Evolutionary conservation across 2,797 vertebrate genomes (phyloP), one percentile per base, ranked within the genome.

Genomic region (Neomorphus geoffroyi): DNA sequence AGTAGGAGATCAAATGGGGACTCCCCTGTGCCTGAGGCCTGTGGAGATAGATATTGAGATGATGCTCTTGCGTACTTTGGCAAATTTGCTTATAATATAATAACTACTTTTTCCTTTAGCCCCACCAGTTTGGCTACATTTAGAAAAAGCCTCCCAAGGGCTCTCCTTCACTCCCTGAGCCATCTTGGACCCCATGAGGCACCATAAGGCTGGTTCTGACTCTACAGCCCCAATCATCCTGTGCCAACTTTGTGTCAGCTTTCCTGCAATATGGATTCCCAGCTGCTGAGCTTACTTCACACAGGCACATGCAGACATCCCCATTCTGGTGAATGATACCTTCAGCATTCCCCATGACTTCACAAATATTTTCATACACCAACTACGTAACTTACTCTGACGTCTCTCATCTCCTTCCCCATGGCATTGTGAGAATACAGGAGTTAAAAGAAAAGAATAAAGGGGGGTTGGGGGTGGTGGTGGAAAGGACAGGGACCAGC

Each of bases 1-100:
- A 70, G 72, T 10, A 61, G 60, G 24, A 96, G 66, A 93, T 93
- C 83, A 93, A 39, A 86, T 67, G 67, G 86, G 83, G 74, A 94
- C 88, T 96, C 71, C 93, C 60, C n/a, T 70, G 8, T 46, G 93
- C 88, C 93, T 0, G 11, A 84, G 93, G 95, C 82, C 72, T n/a
- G 0, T 33, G 35, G 35, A 84, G 43, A 39, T 2, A 71, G 62
- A 11, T 57, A 48, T 19, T 69, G 77, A 62, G 70, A 66, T 54
- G 37, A 86, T 65, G 73, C 33, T 88, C 41, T 62, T 27, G 30
- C 32, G 66, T 71, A 69, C 56, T 84, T 73, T 4, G 4, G 45
- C 18, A 4, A n/a, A 28, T 66, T 86, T 84, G 11, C n/a, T 43
- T 86, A 13, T 57, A 70, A 56, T 45, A 22, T n/a, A 88, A 65